Conservation (phyloP, 2,888 invertebrate genomes). For the Geophilus truncorum region DNA sequence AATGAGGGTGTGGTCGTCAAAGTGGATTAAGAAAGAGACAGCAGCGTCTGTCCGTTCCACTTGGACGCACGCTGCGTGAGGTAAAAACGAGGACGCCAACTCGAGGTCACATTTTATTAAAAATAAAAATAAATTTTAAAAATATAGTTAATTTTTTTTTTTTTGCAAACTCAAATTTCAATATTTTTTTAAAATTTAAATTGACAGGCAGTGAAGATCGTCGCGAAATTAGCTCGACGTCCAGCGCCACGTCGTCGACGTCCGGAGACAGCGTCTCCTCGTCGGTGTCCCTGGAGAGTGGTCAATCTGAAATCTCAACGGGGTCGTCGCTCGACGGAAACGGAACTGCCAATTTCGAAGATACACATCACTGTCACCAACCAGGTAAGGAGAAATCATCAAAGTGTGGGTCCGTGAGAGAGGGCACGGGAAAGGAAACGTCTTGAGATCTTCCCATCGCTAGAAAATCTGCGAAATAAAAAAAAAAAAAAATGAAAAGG, state of each 20-base stretch:
- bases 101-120: neutral
- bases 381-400: neutral
- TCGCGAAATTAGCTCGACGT: neutral
- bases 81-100: neutral
- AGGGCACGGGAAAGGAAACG: neutral
- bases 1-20: neutral
- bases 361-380: slow-evolving; percentile 2
- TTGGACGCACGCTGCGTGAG: neutral
- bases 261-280: slow-evolving; percentile 7
- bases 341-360: neutral
- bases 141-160: too few relatives aligned
- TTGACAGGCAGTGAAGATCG: slow-evolving; percentile 5
- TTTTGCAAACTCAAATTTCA: too few relatives aligned
- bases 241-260: neutral
- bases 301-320: slow-evolving; percentile 27
- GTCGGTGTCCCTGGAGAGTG: neutral
- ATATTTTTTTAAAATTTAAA: neutral
- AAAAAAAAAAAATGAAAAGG: too few relatives aligned
- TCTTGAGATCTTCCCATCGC: neutral
- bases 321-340: slow-evolving; percentile 25
- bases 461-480: neutral
- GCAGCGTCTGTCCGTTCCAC: neutral
- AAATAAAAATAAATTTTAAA: too few relatives aligned
- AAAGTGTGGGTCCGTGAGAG: neutral
- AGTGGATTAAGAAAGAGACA: neutral